Evolutionary conservation across 2,888 invertebrate genomes (phyloP), one percentile per base, ranked within the genome.

Genomic region (Achlya flavicornis): DNA sequence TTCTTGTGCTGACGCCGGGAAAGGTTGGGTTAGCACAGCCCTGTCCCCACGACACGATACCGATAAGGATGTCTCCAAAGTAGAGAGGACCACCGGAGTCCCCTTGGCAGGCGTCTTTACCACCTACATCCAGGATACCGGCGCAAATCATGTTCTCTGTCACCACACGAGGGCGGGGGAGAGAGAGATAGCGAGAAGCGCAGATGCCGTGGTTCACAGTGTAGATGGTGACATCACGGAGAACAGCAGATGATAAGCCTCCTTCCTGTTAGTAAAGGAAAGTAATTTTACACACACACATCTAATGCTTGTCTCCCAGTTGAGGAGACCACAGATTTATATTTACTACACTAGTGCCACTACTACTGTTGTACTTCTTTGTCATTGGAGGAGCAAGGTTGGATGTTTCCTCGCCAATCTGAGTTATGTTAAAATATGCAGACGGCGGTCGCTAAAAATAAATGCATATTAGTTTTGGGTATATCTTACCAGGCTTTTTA

Each of bases 1-100:
- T 89, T 66, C 91, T 87, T 3, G 93, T 90, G 65, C 94, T 94
- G 16, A 94, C 93, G 61, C 94, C 94, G 6, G 94, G 94, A 70
- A 92, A 94, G 62, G 77, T 71, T 10, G 80, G 76, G 61, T 88
- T 84, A n/a, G 94, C 94, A 71, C 94, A 94, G 12, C 90, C 91
- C 78, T 90, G 90, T 62, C 94, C 94, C 89, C 91, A 94, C 57
- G 94, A 94, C 10, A 94, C 94, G 66, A 94, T 83, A 53, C 91
- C 91, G 69, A 92, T 81, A 65, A 89, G 74, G 68, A 80, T 74
- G 58, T 81, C 81, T 57, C 75, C 76, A 69, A 81, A 83, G 71
- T 82, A 87, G 66, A 93, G 68, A 19, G 94, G 91, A n/a, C 91
- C 90, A 6, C 93, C 94, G 61, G 85, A 84, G 76, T 94, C 88